Conservation (phyloP, 2,113 vertebrate genomes). For the Lamprotornis superbus region DNA sequence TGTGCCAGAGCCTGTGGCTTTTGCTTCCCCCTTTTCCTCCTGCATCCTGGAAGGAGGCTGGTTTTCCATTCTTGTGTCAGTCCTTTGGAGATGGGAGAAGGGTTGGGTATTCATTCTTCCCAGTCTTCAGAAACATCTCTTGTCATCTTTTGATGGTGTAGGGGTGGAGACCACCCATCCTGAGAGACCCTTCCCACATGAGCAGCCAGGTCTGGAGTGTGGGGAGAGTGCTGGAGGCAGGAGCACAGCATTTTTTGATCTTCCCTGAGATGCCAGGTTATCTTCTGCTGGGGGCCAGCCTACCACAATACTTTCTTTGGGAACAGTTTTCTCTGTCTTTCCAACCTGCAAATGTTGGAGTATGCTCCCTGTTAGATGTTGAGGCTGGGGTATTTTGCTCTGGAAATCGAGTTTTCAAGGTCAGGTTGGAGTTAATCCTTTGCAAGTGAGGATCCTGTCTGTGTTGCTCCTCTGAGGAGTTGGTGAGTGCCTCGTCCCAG, state of each 20-base stretch:
- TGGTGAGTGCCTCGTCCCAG: not conserved
- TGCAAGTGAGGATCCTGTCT: not conserved
- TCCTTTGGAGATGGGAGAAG: not conserved
- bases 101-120: not conserved
- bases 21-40: not conserved
- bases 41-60: not conserved
- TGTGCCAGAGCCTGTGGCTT: not conserved
- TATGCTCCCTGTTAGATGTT: not conserved
- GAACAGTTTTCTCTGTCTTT: not conserved
- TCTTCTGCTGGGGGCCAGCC: not conserved
- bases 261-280: not conserved
- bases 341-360: not conserved
- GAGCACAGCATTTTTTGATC: not conserved
- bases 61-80: not conserved
- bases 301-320: not conserved
- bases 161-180: not conserved
- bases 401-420: not conserved
- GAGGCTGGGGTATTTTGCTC: not conserved
- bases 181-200: fast-evolving
- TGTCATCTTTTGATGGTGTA: not conserved
- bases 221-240: not conserved
- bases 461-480: fast-evolving
- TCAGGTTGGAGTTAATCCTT: not conserved
- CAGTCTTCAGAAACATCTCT: not conserved
- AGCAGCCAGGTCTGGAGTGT: not conserved